Evolutionary conservation across 2,888 invertebrate species (phyloP).

Genomic region (Galeruca laticollis): DNA sequence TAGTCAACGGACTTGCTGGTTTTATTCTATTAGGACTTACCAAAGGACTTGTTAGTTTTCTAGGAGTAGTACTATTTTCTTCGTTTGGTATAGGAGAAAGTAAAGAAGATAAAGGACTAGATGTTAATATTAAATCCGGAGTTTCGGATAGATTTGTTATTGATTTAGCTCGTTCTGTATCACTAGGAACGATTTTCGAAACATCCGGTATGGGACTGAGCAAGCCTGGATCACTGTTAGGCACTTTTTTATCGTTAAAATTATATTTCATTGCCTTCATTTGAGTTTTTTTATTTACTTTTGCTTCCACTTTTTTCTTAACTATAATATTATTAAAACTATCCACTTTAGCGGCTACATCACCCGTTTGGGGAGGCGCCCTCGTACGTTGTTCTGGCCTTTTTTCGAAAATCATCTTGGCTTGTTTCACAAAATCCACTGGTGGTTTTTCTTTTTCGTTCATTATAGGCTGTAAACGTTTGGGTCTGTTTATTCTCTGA

Average conservation of each 20-base stretch:
- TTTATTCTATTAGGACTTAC: slow-evolving; percentile 37
- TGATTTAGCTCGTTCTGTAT: slow-evolving; percentile 43
- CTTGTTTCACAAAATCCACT: slow-evolving; percentile 88
- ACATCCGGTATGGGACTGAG: slow-evolving; percentile 64
- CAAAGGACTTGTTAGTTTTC: slow-evolving; percentile 38
- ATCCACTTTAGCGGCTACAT: slow-evolving; percentile 76
- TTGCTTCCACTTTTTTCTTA: slow-evolving; percentile 65
- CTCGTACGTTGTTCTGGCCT: slow-evolving; percentile 71
- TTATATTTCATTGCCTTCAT: too few species aligned
- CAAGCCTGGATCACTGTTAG: slow-evolving; percentile 47
- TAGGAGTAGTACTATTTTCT: slow-evolving; percentile 47
- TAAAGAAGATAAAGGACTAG: slow-evolving; percentile 56
- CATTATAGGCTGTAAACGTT: slow-evolving; percentile 74
- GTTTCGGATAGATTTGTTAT: slow-evolving; percentile 62
- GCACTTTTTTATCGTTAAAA: slow-evolving; percentile 46
- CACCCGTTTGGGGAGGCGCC: slow-evolving; percentile 70
- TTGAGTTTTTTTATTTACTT: slow-evolving; percentile 57
- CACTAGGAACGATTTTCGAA: slow-evolving; percentile 54
- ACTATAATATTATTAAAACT: slow-evolving; percentile 75
- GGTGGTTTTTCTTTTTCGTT: slow-evolving; percentile 87
- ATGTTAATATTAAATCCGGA: slow-evolving; percentile 68
- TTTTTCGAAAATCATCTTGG: slow-evolving; percentile 86
- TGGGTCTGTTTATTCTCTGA: slow-evolving; percentile 68
- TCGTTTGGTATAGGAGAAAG: slow-evolving; percentile 53
- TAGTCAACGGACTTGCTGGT: slow-evolving; percentile 42